Evolutionary conservation across 2,113 vertebrate genomes (phyloP), one percentile per base, ranked within the genome.

Genomic region (Xenopus tropicalis): DNA sequence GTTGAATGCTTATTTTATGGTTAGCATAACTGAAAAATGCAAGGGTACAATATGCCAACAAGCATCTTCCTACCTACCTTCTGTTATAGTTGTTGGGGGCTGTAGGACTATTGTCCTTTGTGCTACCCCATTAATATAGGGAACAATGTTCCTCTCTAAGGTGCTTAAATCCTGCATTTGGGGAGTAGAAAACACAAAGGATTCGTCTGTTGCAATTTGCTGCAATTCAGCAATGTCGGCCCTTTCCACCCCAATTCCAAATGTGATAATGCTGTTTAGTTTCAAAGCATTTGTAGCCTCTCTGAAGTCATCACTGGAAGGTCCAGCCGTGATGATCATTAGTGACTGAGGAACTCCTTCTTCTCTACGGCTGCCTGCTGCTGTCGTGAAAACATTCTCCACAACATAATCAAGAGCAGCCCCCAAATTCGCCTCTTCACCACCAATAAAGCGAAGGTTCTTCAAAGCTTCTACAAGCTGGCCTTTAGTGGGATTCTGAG

Each of bases 331-430:
- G 86, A 99, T 88, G 72, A 99, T 86, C 80, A 99, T 87, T 87
- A 98, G 82, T 79, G 93, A 88, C 86, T 98, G 97, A 57, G 96
- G 95, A 21, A 97, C 92, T 1, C 86, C 90, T 85, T 99, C 94
- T 56, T 96, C 93, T 83, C 84, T 93, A 79, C 97, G 93, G 90
- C 97, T 95, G 81, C 97, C 97, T 83, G 91, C 87, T 11, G 90
- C 80, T 84, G 80, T 82, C 58, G 86, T 90, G 79, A 99, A 95
- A 81, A 97, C 86, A 78, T 84, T 94, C 71, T 91, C 85, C 43
- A 90, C 86, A 85, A 98, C 92, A 73, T 90, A 91, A 66, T 96
- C 93, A 82, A 99, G 86, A 79, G 96, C 97, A 1, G 86, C 87
- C 79, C 97, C 97, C 3, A 92, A 84, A 82, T 98, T 98, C 72